Conservation (phyloP, 2,797 vertebrate genomes). For the Tarsius wallacei region DNA sequence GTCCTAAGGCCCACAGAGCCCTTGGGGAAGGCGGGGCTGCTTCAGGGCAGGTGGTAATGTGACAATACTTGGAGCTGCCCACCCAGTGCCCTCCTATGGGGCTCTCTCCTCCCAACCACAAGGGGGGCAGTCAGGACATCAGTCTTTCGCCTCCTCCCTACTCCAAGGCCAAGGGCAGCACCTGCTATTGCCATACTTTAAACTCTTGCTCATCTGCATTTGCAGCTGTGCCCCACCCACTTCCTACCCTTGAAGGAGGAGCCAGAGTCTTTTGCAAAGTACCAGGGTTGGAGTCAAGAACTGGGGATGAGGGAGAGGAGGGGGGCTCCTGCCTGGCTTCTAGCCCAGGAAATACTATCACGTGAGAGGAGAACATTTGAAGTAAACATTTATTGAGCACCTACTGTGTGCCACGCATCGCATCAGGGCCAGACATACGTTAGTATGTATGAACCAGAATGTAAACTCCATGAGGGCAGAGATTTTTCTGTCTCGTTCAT, state of each 20-base stretch:
- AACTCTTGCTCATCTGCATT: not conserved
- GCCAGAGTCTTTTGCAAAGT: not conserved
- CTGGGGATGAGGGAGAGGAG: not conserved
- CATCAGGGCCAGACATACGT: rapidly evolving
- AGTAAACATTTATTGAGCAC: not conserved
- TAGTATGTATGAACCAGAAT: not conserved
- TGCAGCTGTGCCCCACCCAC: rapidly evolving
- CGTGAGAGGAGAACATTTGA: not conserved
- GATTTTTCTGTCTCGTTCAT: not conserved
- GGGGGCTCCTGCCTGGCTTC: not conserved
- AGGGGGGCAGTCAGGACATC: not conserved
- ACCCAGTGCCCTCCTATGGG: not conserved
- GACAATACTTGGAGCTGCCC: not conserved
- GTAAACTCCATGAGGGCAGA: not conserved
- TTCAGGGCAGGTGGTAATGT: not conserved
- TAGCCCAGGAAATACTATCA: not conserved
- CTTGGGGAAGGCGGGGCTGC: not conserved
- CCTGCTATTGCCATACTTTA: not conserved
- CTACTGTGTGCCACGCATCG: not conserved
- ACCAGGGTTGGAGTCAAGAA: not conserved
- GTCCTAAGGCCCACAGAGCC: not conserved
- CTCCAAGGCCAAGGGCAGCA: not conserved
- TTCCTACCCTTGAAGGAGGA: not conserved
- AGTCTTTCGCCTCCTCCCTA: not conserved
- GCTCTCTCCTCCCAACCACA: not conserved